These are phyloP conservation scores for Homarus americanus DNA, from an alignment of 1,140 invertebrate species.

Conservation along the genomic window DNA sequence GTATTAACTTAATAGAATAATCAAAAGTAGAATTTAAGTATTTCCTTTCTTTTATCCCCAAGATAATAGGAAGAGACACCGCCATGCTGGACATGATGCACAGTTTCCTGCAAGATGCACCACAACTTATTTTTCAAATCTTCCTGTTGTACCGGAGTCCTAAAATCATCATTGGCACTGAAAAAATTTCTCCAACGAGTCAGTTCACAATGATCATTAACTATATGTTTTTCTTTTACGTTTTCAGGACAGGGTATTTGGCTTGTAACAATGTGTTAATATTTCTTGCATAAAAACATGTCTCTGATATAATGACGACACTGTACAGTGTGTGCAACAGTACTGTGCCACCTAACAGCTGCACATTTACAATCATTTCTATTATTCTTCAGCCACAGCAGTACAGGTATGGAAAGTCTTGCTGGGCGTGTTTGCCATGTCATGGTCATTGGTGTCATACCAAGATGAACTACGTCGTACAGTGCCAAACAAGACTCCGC, in stretches of 20 bases:
- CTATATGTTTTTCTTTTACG: too few species aligned
- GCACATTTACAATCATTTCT: neutral
- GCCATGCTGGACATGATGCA: slow-evolving; percentile 79
- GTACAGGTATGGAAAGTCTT: slow-evolving; percentile 76
- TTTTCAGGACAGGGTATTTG: too few species aligned
- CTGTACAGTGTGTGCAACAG: too few species aligned
- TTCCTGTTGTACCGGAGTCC: slow-evolving; percentile 77
- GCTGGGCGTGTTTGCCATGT: slow-evolving; percentile 78
- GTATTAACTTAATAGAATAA: too few species aligned
- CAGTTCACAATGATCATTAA: too few species aligned
- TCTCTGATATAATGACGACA: too few species aligned
- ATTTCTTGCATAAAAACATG: too few species aligned
- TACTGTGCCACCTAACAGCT: too few species aligned
- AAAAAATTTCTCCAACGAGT: neutral
- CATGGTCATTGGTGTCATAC: slow-evolving; percentile 79
- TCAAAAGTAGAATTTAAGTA: neutral
- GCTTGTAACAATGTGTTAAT: too few species aligned
- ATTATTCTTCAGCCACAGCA: slow-evolving; percentile 26
- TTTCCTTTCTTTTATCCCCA: neutral
- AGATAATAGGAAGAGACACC: slow-evolving; percentile 74
- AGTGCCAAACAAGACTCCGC: slow-evolving; percentile 77
- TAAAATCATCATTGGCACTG: slow-evolving; percentile 40
- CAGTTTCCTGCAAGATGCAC: slow-evolving; percentile 79
- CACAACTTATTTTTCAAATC: slow-evolving; percentile 79
- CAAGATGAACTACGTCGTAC: slow-evolving; percentile 79